Evolutionary conservation across 2,113 vertebrate genomes (phyloP).

Genomic region (western clawed frog (Xenopus tropicalis)): UCB_Xtro_10.0 CM004450.2:28838501-28839000

Average conservation of each 20-base stretch:
- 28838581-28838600: constrained; percentile 8
- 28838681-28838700: constrained; percentile 23
- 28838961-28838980: too few relatives aligned
- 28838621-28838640: background rate
- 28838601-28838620: constrained; percentile 23
- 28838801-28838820: background rate
- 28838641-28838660: background rate
- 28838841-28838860: constrained; percentile 12
- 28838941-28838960: too few relatives aligned
- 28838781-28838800: constrained; percentile 4
- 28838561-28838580: background rate
- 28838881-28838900: background rate
- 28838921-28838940: too few relatives aligned
- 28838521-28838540: background rate
- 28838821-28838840: constrained; percentile 2
- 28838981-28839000: too few relatives aligned
- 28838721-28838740: constrained; percentile 5
- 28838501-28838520: background rate
- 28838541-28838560: background rate
- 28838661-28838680: constrained; percentile 32
- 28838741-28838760: constrained; percentile 22
- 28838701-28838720: constrained; percentile 21
- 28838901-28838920: constrained; percentile 9
- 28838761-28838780: constrained; percentile 3
- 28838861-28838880: background rate